Conservation (phyloP, 2,888 invertebrate species). For the Eupelmus urozonus region DNA sequence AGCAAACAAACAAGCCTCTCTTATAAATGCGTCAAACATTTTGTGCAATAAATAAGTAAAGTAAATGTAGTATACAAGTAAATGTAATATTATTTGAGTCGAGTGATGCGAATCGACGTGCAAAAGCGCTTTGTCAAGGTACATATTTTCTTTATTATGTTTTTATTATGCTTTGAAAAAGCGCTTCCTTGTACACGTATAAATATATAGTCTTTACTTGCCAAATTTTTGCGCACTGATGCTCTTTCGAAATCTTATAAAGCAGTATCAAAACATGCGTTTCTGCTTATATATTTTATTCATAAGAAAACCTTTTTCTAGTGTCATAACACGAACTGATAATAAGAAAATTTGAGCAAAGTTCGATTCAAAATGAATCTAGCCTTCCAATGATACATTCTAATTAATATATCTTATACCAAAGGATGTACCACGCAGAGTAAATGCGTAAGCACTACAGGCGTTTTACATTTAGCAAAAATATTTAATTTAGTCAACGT, state of each 20-base stretch:
- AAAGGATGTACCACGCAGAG: not conserved
- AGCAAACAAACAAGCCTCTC: conserved; percentile 51
- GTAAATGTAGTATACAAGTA: conserved; percentile 19
- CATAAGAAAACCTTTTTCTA: not conserved
- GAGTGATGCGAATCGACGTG: conserved; percentile 31
- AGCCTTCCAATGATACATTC: not conserved
- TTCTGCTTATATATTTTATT: not conserved
- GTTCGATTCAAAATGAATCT: no score
- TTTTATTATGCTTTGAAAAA: conserved; percentile 4
- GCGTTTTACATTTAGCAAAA: no score
- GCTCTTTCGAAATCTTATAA: conserved; percentile 27
- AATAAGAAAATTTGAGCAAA: no score
- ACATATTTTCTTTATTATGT: conserved; percentile 17
- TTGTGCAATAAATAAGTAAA: conserved; percentile 56
- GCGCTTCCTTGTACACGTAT: conserved; percentile 9
- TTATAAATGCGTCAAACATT: conserved; percentile 36
- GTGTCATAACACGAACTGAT: not conserved
- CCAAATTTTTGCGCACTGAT: conserved; percentile 50
- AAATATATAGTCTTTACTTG: conserved; percentile 54
- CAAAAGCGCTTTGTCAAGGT: conserved; percentile 26
- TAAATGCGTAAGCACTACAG: not conserved
- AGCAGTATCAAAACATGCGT: not conserved
- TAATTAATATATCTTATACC: not conserved
- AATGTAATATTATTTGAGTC: conserved; percentile 25
- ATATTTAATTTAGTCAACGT: not conserved